A percentile compares a stretch with the other conserved stretches of the same genome.
Evolutionary conservation across 2,113 vertebrate genomes (phyloP).

Genomic region (Pachyramphus minor): DNA sequence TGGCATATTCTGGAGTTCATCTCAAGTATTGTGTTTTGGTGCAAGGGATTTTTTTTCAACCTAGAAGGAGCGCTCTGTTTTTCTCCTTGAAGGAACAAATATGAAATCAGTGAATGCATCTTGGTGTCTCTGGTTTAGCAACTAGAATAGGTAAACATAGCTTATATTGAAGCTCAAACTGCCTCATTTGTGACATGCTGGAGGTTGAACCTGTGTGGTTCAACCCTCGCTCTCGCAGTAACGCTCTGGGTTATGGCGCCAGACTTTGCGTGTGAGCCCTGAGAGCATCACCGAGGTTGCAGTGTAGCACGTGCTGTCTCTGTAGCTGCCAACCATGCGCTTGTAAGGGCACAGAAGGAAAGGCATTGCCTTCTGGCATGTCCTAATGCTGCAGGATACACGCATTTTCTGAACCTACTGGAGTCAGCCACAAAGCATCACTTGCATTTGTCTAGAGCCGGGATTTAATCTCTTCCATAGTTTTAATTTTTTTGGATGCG

Average conservation of each 20-base stretch:
- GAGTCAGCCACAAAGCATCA: neutral
- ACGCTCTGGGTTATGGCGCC: neutral
- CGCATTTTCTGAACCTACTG: neutral
- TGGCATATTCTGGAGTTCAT: neutral
- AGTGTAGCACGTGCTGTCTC: neutral
- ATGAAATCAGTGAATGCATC: neutral
- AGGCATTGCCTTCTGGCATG: neutral
- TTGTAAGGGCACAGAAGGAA: neutral
- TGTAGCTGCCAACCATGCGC: neutral
- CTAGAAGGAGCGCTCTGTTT: neutral
- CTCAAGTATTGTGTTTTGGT: neutral
- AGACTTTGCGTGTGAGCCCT: neutral
- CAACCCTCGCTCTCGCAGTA: rapidly evolving
- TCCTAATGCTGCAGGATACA: neutral
- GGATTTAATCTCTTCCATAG: neutral
- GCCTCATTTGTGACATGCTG: neutral
- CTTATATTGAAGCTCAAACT: neutral
- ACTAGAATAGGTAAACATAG: neutral
- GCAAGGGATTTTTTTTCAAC: neutral
- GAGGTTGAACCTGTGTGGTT: neutral
- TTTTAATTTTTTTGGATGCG: neutral
- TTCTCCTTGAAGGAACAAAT: neutral
- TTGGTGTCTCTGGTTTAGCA: neutral
- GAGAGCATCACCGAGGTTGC: neutral
- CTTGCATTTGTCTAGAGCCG: neutral